Evolutionary conservation across 2,888 invertebrate species (phyloP).

Genomic region (Protodeltote pygarga): DNA sequence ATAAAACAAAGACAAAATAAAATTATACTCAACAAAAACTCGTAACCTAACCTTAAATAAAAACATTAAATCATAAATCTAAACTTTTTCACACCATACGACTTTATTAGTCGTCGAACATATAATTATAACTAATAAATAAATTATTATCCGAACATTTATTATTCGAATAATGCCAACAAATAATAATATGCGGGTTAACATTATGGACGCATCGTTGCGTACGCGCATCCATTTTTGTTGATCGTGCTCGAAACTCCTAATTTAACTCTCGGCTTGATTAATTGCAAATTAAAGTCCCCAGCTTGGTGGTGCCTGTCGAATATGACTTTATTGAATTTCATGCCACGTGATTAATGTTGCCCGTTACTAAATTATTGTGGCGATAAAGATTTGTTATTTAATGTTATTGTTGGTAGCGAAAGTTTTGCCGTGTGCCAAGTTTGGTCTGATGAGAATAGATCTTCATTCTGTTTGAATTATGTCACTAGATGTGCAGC

Average conservation of each 20-base stretch:
- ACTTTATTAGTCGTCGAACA: constrained; percentile 33
- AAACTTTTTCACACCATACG: constrained; percentile 34
- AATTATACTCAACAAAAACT: constrained; percentile 13
- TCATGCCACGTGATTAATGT: constrained; percentile 81
- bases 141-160: constrained; percentile 38
- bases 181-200: constrained; percentile 38
- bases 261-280: constrained; percentile 79
- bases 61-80: constrained; percentile 37
- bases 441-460: too few relatives aligned
- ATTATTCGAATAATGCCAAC: constrained; percentile 36
- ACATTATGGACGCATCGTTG: constrained; percentile 39
- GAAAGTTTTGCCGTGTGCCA: constrained; percentile 31
- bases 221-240: constrained; percentile 63
- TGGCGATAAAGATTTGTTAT: constrained; percentile 57
- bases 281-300: constrained; percentile 86
- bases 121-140: constrained; percentile 46
- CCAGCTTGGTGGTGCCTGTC: constrained; percentile 75
- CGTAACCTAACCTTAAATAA: constrained; percentile 26
- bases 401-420: constrained; percentile 40
- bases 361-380: constrained; percentile 76
- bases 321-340: constrained; percentile 86
- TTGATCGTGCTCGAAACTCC: constrained; percentile 73
- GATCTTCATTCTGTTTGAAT: too few relatives aligned
- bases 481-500: too few relatives aligned
- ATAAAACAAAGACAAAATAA: constrained; percentile 21